Base-by-base conservation (phyloP, 2,888 invertebrate species). In the Plusia festucae region DNA sequence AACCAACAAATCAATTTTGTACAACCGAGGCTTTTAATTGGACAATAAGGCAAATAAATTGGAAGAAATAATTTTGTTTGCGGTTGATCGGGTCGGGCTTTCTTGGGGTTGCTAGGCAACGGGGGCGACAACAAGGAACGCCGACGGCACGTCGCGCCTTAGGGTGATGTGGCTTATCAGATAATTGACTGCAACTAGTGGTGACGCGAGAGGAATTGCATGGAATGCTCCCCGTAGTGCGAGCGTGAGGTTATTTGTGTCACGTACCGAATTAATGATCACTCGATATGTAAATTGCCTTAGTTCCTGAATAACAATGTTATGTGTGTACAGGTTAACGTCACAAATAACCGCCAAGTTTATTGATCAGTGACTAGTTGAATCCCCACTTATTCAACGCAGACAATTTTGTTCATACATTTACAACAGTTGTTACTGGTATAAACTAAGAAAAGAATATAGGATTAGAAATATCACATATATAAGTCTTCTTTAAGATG, bases 121-220 rank as follows among this genome's bases (percentile, higher is more conserved):
- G 70, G 70, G 30, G 79, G 74, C 65, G 82, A 73, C 82, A 84
- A 85, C 84, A 84, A 61, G 66, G 60, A 66, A 56, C 71, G 81
- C 79, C 72, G 66, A 59, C 63, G 75, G 72, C 79, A 72, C 72
- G 70, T 81, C 74, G 53, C 67, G 59, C 46, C 55, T 77, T 85
- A 86, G 87, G 84, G 82, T 81, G 85, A 79, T 78, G 82, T 84
- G 76, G 81, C 90, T 91, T 93, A 93, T 93, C 93, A 91, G 90
- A 93, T 93, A 93, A 93, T 93, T 91, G 91, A 87, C 85, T 90
- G 87, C 87, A 89, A 85, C 82, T 85, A 85, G 84, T 85, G 82
- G 83, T 83, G 85, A 85, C 87, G 79, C 75, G 84, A 78, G 75
- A 81, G 82, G 82, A 84, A 84, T 83, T 82, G 82, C 81, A 81